Evolutionary conservation across 1,140 invertebrate species (phyloP).

Genomic region (Anastrepha obliqua): DNA sequence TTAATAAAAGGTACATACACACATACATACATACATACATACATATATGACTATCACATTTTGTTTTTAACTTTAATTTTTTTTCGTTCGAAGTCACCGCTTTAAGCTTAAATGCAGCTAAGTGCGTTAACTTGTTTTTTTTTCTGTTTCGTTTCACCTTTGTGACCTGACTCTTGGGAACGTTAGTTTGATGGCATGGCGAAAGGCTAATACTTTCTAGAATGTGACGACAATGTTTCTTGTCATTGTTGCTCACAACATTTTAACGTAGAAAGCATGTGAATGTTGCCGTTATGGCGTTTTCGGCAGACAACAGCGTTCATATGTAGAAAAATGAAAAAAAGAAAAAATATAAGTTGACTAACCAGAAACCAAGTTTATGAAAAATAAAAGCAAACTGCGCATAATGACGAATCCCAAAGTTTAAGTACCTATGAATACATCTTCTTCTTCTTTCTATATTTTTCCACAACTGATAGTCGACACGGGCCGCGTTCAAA

Average conservation of each 20-base stretch:
- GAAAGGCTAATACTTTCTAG: slow-evolving; percentile 37
- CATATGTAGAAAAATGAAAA: too few species aligned
- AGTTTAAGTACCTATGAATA: too few species aligned
- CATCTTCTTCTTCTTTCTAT: too few species aligned
- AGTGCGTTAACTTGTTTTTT: too few species aligned
- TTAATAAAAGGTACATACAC: neutral
- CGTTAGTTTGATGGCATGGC: neutral
- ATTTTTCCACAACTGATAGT: too few species aligned
- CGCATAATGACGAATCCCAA: too few species aligned
- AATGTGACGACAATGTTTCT: neutral
- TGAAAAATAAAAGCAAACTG: too few species aligned
- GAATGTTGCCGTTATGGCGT: neutral
- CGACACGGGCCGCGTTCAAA: too few species aligned
- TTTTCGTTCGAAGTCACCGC: too few species aligned
- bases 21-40: neutral
- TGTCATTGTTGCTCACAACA: slow-evolving; percentile 12
- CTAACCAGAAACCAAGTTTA: too few species aligned
- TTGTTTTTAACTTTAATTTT: neutral
- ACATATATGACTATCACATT: neutral
- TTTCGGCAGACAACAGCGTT: neutral
- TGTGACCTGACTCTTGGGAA: neutral
- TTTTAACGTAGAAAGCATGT: slow-evolving; percentile 34
- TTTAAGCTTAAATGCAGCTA: too few species aligned
- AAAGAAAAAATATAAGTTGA: too few species aligned
- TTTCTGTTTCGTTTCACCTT: neutral